Conservation (phyloP, 2,888 invertebrate species). For the Julus scanicus region DNA sequence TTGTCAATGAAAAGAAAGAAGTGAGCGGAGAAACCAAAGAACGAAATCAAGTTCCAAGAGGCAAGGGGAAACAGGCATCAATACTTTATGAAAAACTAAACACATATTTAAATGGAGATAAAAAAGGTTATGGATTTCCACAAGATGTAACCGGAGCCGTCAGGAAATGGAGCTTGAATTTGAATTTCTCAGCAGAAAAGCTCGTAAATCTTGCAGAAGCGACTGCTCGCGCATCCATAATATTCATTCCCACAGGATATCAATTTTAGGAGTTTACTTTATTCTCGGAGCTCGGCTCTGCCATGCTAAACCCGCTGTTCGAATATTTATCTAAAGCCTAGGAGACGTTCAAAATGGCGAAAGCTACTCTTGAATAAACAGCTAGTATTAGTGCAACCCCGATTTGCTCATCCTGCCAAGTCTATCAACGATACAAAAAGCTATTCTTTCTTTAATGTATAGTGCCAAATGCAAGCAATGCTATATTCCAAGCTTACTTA, state of each 20-base stretch:
- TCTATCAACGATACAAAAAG: neutral
- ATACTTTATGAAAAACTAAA: conserved; percentile 31
- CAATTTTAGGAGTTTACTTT: neutral
- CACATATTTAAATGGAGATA: conserved; percentile 23
- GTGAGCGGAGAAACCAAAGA: too few relatives aligned
- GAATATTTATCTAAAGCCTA: conserved; percentile 30
- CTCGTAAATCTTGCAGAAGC: conserved; percentile 9
- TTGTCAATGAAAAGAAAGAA: too few relatives aligned
- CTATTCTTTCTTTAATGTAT: too few relatives aligned
- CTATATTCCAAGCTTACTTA: too few relatives aligned
- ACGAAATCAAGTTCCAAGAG: conserved; percentile 19
- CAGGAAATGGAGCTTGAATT: conserved; percentile 28
- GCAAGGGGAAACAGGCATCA: neutral
- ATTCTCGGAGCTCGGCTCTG: too few relatives aligned
- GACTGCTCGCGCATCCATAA: conserved; percentile 8
- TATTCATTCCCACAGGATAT: conserved; percentile 28
- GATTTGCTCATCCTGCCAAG: neutral
- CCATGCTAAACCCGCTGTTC: neutral
- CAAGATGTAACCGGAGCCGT: conserved; percentile 18
- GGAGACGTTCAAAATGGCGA: neutral
- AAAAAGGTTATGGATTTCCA: conserved; percentile 29
- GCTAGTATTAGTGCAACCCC: neutral
- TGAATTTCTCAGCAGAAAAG: conserved; percentile 11
- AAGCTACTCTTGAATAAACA: conserved; percentile 22
- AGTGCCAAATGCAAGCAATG: too few relatives aligned